A percentile compares a stretch with the other conserved stretches of the same genome.
Evolutionary conservation across 1,140 invertebrate species (phyloP).

Genomic region (Chlorops oryzae): DNA sequence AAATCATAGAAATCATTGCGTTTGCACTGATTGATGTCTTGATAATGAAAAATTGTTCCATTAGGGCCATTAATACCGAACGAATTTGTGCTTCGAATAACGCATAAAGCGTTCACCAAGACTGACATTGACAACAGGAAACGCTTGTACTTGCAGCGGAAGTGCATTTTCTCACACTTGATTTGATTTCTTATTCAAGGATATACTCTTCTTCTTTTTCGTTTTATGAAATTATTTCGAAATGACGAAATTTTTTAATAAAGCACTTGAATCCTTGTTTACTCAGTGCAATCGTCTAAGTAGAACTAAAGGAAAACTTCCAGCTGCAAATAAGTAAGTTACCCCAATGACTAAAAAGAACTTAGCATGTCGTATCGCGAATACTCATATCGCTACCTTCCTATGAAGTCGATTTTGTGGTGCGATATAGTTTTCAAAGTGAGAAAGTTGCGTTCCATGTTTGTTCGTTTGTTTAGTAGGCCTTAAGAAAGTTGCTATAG

Average conservation of each 20-base stretch:
- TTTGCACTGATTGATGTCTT: conserved; percentile 24
- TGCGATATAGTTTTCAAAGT: no score
- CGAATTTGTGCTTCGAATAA: background rate
- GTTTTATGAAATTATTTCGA: conserved; percentile 12
- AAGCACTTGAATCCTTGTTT: background rate
- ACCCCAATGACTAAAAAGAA: background rate
- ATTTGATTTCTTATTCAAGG: background rate
- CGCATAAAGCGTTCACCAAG: conserved; percentile 8
- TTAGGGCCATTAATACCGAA: no score
- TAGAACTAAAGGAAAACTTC: no score
- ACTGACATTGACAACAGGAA: conserved; percentile 17
- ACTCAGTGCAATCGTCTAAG: background rate
- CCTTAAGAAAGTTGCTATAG: background rate
- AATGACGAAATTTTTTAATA: conserved; percentile 29
- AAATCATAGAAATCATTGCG: conserved; percentile 40
- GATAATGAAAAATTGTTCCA: conserved; percentile 26
- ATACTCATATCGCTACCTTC: no score
- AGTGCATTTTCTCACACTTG: background rate
- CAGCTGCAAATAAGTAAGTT: background rate
- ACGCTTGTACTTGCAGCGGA: conserved; percentile 21
- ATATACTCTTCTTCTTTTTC: background rate
- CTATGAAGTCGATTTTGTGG: no score
- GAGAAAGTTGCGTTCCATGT: background rate
- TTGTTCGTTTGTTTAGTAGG: background rate
- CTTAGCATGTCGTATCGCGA: no score